A percentile compares a stretch with the other conserved stretches of the same genome.
Conservation (phyloP, 1,140 invertebrate genomes). For the Calephelis virginiensis region DNA sequence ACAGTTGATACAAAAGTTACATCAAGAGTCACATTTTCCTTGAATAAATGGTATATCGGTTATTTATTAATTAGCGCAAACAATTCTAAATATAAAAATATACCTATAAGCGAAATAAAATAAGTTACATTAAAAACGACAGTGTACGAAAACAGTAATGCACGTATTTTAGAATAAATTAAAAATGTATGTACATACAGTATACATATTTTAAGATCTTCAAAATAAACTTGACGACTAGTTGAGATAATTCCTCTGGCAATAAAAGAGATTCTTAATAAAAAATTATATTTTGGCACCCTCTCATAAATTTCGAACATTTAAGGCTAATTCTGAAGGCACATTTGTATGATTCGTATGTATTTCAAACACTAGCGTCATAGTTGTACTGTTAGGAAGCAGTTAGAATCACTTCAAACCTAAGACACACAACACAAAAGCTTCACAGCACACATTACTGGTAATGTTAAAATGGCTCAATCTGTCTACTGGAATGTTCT, state of each 20-base stretch:
- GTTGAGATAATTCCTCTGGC: conserved; percentile 38
- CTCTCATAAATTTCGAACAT: neutral
- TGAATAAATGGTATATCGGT: too few species aligned
- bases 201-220: neutral
- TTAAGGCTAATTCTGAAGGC: conserved; percentile 10
- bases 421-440: conserved; percentile 46
- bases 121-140: too few species aligned
- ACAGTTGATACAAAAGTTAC: too few species aligned
- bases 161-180: neutral
- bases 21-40: too few species aligned
- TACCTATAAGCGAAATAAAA: conserved; percentile 11
- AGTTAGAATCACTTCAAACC: conserved; percentile 41
- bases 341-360: neutral
- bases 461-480: conserved; percentile 12
- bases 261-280: conserved; percentile 38
- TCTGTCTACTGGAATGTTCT: conserved; percentile 9
- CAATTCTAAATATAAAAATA: conserved; percentile 5
- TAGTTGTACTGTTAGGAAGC: conserved; percentile 41
- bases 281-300: conserved; percentile 32
- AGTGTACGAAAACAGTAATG: too few species aligned
- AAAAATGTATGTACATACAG: neutral
- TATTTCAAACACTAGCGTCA: too few species aligned
- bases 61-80: neutral
- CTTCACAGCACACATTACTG: conserved; percentile 19
- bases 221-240: conserved; percentile 30